Evolutionary conservation across 2,888 invertebrate species (phyloP), one percentile per base, ranked within the genome.

Genomic region (Oithona nana): DNA sequence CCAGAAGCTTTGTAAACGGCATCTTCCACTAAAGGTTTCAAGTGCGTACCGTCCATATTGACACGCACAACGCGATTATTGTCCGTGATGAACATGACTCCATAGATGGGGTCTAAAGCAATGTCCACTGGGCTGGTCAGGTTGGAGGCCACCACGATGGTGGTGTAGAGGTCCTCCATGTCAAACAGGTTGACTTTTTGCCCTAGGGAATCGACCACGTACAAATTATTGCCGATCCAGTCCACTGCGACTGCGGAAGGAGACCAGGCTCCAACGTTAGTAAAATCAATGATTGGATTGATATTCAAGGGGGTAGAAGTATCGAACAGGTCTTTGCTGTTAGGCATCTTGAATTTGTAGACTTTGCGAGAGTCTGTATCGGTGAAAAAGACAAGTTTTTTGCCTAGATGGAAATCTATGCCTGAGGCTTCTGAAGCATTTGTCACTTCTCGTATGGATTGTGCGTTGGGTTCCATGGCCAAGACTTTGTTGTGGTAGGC

Each of bases 141-240:
- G 71, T 94, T 93, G 57, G 88, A 86, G 22, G 88, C 88, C 0
- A 97, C 76, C 0, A 89, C 88, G 13, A 95, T 87, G 0, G 90
- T 90, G 71, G 95, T 89, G 76, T 83, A 83, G 62, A 83, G 79
- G 0, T 87, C 88, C 68, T 83, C 84, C 67, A 93, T 75, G 72
- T 92, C 90, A 71, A 93, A 88, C 0, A 97, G 85, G 71, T 94
- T 94, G 64, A 98, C 84, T 76, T 89, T 90, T 72, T 92, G 88
- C 0, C 92, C 92, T 26, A 90, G 79, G 24, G 86, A 82, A 73
- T 97, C 95, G 0, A 89, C 89, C 24, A 94, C 88, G 74, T 95
- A 97, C 8, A 98, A 78, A 72, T 94, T 95, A 72, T 92, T 86
- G 0, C 92, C 92, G 52, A 97, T 83, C 92, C 95, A 98, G 75